Evolutionary conservation across 2,888 invertebrate genomes (phyloP), one percentile per base, ranked within the genome.

Genomic region (Agrotis puta): DNA sequence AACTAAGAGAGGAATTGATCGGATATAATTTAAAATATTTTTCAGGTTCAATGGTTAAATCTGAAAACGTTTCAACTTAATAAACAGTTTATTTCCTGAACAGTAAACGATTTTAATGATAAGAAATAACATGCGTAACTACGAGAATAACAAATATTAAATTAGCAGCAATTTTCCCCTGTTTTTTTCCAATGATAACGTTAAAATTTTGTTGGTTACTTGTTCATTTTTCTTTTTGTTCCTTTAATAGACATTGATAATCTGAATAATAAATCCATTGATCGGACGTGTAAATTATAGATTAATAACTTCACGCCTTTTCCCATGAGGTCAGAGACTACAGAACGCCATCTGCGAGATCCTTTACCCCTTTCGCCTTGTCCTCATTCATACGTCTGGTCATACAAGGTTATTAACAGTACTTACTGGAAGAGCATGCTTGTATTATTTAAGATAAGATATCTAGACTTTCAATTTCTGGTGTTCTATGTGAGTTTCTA

Each of bases 21-120:
- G 69, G 33, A 68, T 13, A 20, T 7, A 4, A n/a, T 54, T 24
- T 53, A 20, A 45, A 43, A 18, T 20, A 39, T 47, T 65, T 48
- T 66, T 65, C 48, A n/a, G 48, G 76, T 22, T 72, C 75, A 75
- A n/a, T 56, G n/a, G n/a, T 50, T 50, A 4, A 56, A 75, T 50
- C 43, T 48, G 22, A 48, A 70, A 56, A 43, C 16, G 45, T 39
- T 24, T 47, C 0, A 74, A 54, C 27, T 64, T 63, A 64, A 14
- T 43, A 18, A 18, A 64, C 51, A 18, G 14, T 43, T 47, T 53
- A 54, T 77, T 74, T 77, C 58, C 77, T 59, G 20, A 14, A 53
- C 24, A 22, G 48, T 51, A 43, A 14, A 43, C 50, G 48, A 59
- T 71, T 71, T 63, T n/a, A 50, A 24, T 33, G 58, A 64, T 74